Percentiles rank a stretch among this genome's conserved stretches.
Conservation (phyloP, 1,140 invertebrate genomes). For the Doryteuthis pealeii region DNA sequence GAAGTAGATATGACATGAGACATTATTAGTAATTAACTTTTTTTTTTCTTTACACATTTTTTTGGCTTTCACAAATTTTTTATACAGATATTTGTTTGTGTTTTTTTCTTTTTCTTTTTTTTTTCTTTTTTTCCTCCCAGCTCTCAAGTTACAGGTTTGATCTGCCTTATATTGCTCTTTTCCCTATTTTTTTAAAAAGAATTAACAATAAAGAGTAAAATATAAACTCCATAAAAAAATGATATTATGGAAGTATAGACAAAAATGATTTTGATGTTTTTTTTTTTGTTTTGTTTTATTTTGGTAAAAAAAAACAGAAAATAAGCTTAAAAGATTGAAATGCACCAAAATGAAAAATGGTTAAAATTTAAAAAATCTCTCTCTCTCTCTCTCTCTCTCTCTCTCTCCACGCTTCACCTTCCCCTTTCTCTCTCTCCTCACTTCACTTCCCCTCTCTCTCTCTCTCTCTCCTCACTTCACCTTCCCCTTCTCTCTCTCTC, state of each 20-base stretch:
- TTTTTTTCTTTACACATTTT: too few relatives aligned
- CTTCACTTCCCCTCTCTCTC: neutral
- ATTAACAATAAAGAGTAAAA: neutral
- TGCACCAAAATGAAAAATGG: neutral
- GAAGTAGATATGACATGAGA: too few relatives aligned
- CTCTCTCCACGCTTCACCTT: neutral
- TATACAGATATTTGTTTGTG: too few relatives aligned
- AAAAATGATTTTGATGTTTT: neutral
- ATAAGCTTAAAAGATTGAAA: too few relatives aligned
- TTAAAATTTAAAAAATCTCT: neutral
- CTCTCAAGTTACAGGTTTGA: too few relatives aligned
- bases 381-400: neutral
- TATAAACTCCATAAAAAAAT: neutral
- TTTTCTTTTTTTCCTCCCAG: too few relatives aligned
- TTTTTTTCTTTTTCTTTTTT: too few relatives aligned
- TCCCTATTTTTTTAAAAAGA: too few relatives aligned
- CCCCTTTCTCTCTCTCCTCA: neutral
- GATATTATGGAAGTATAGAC: neutral
- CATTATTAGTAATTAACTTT: too few relatives aligned
- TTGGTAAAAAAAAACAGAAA: too few relatives aligned
- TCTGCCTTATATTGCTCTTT: too few relatives aligned
- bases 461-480: neutral
- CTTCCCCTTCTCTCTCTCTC: neutral
- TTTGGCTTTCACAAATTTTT: too few relatives aligned
- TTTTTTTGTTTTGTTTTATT: neutral